Base-by-base conservation (phyloP, 2,888 invertebrate species). In the Helobdella robusta region DNA sequence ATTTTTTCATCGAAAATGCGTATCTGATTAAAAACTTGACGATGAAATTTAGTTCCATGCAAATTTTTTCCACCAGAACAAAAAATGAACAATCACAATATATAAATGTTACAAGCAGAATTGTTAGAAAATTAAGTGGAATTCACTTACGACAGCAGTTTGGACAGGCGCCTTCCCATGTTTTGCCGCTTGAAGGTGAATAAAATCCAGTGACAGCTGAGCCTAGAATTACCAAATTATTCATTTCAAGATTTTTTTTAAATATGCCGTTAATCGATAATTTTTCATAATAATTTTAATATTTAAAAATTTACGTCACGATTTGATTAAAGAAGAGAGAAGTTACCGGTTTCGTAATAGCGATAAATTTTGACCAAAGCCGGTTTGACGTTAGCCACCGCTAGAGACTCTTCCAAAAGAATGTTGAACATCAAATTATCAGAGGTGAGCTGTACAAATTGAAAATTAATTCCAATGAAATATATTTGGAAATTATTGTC, bases 141-240 rank as follows among this genome's bases (percentile, higher is more conserved):
- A n/a, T n/a, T n/a, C n/a, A n/a, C n/a, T n/a, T n/a, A n/a, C n/a
- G n/a, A n/a, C 54, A 54, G 54, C 54, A 54, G 54, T 30, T 28
- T 18, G 54, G 54, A 25, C 54, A 54, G 4, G 54, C 23, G 15
- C 54, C 54, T 28, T 54, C 5, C 54, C 54, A 54, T 8, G 54
- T 54, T 23, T 54, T 28, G n/a, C 54, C 54, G 5, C 54, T n/a
- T 25, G 6, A 5, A 30, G 54, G 32, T 25, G 54, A 54, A 23
- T 54, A 54, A 32, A 54, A 54, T 18, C 30, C 11, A 3, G 54
- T 30, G 11, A n/a, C 54, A 11, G 32, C 54, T 11, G 54, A 30
- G 28, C 11, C 54, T 54, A 32, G 3, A 23, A 25, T 11, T n/a
- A 50, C n/a, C 6, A 50, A 11, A 50, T n/a, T n/a, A n/a, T n/a